phyloP scores from a whole-genome alignment of 2,797 vertebrate species.

The Micropoecilia bifurca region DNA sequence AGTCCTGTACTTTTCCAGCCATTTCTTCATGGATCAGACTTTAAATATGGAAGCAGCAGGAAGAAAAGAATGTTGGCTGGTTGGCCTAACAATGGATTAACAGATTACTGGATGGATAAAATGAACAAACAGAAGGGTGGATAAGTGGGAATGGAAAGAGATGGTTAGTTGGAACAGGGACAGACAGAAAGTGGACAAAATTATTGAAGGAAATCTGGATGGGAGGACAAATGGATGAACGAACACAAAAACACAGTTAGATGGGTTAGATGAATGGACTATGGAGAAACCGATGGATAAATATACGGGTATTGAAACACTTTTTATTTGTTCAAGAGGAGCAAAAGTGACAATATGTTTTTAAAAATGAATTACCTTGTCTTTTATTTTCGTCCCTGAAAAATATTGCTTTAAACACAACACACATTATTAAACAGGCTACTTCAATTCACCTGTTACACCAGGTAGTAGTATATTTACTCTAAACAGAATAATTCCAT shows the following conservation, averaged over 20 bases:
- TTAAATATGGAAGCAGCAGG: not conserved
- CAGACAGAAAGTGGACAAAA: not conserved
- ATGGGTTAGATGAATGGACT: not conserved
- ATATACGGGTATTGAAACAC: not conserved
- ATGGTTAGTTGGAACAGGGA: not conserved
- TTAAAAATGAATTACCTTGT: not conserved
- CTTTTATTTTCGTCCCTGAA: not conserved
- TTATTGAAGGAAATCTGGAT: not conserved
- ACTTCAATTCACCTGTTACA: not conserved
- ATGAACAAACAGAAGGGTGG: not conserved
- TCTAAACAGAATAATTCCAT: not conserved
- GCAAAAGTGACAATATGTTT: not conserved
- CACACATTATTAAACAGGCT: not conserved
- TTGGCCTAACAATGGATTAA: not conserved
- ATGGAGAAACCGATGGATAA: not conserved
- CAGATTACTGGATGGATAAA: not conserved
- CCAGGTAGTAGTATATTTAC: not conserved
- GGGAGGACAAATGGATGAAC: not conserved
- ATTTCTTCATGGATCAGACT: not conserved
- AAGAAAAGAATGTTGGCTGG: not conserved
- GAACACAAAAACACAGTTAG: not conserved
- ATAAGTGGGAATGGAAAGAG: constrained; percentile 2
- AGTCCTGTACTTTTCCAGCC: not conserved
- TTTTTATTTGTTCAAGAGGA: not conserved
- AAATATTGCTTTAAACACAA: not conserved